Evolutionary conservation across 2,113 vertebrate genomes (phyloP).

Genomic region (Leptocoma aspasia): DNA sequence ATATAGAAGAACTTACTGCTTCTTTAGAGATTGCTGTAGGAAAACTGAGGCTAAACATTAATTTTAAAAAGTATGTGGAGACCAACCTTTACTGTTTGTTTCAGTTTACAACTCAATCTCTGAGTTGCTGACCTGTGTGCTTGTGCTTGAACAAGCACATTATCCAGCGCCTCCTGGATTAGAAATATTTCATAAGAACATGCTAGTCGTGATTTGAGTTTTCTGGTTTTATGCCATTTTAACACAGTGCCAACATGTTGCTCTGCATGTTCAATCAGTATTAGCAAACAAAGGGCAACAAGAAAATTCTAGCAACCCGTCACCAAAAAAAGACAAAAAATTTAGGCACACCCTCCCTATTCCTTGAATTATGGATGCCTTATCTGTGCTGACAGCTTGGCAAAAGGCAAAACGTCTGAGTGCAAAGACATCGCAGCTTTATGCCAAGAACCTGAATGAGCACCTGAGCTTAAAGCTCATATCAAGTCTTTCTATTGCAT

Average conservation of each 20-base stretch:
- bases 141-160: background rate
- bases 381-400: background rate
- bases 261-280: background rate
- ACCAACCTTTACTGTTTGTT: background rate
- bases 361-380: background rate
- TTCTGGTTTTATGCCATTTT: background rate
- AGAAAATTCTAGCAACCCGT: background rate
- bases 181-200: background rate
- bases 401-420: background rate
- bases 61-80: background rate
- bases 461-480: background rate
- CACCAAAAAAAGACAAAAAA: background rate
- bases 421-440: background rate
- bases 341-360: background rate
- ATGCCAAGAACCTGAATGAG: background rate
- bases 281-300: background rate
- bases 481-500: background rate
- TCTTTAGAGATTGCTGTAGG: slow-evolving; percentile 8
- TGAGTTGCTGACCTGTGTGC: background rate
- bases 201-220: background rate
- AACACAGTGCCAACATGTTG: background rate
- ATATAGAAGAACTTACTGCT: background rate
- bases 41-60: background rate
- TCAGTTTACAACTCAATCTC: background rate
- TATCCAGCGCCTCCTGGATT: background rate